These are phyloP conservation scores for Tauraco hartlaubi DNA, from an alignment of 2,797 vertebrate species.

Conservation along the genomic window DNA sequence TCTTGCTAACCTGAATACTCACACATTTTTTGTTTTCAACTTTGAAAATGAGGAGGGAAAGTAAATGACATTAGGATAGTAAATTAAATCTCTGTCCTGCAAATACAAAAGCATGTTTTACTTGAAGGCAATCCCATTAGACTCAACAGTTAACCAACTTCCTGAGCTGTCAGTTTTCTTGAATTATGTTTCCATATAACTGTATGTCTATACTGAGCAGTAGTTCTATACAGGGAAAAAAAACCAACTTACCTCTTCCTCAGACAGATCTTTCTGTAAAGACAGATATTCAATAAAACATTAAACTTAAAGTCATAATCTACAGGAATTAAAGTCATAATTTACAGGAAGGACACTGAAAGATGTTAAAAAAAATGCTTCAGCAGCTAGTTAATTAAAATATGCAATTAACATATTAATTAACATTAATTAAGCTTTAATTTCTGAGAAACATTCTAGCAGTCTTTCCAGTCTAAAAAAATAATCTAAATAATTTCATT, in stretches of 20 bases:
- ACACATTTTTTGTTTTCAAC: not conserved
- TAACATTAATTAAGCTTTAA: not conserved
- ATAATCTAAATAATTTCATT: not conserved
- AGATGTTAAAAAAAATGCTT: not conserved
- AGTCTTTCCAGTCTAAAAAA: not conserved
- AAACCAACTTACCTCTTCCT: slow-evolving; percentile 86
- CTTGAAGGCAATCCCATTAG: not conserved
- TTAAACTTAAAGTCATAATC: slow-evolving; percentile 17
- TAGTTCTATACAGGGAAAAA: not conserved
- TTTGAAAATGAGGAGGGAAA: not conserved
- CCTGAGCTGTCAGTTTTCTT: not conserved
- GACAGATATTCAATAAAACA: slow-evolving; percentile 43
- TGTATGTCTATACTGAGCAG: not conserved
- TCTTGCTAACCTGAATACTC: not conserved
- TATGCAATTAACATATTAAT: not conserved
- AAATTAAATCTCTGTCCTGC: not conserved
- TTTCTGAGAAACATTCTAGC: not conserved
- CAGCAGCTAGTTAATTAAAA: not conserved
- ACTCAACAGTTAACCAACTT: not conserved
- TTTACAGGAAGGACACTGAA: not conserved
- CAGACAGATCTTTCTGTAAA: slow-evolving; percentile 85
- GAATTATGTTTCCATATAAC: not conserved
- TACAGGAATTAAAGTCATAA: not conserved
- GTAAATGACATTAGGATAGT: not conserved
- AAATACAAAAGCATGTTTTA: not conserved